Conservation (phyloP, 2,888 invertebrate genomes). For the Euzophera pinguis region DNA sequence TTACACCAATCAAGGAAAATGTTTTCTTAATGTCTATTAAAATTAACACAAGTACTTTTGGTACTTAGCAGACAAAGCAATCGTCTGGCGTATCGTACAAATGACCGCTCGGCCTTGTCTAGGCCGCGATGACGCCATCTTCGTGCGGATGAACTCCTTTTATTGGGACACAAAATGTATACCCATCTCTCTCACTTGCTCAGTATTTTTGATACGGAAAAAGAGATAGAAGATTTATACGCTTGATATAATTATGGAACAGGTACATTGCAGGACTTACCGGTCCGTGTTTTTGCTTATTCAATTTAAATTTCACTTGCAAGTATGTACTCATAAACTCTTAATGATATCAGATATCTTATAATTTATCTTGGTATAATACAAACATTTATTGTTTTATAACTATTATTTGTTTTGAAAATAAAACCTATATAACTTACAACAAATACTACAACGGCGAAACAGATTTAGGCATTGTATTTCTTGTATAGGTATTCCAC, state of each 20-base stretch:
- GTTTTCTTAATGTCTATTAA: not conserved
- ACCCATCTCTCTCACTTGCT: conserved; percentile 45
- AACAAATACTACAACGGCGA: too few relatives aligned
- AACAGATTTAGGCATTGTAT: too few relatives aligned
- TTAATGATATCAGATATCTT: not conserved
- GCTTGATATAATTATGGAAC: conserved; percentile 46
- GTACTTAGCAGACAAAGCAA: conserved; percentile 50
- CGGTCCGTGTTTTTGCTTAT: not conserved
- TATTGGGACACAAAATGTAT: conserved; percentile 61
- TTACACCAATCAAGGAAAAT: too few relatives aligned
- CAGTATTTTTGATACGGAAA: conserved; percentile 29
- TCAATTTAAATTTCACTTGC: not conserved
- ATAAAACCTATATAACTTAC: too few relatives aligned
- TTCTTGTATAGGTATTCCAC: too few relatives aligned
- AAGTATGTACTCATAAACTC: not conserved
- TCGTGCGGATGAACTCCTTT: conserved; percentile 66
- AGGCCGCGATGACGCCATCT: conserved; percentile 78
- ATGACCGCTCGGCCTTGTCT: conserved; percentile 78
- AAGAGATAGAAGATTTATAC: conserved; percentile 28
- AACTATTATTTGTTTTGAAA: too few relatives aligned
- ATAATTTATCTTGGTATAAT: too few relatives aligned
- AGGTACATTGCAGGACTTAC: conserved; percentile 19
- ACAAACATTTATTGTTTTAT: too few relatives aligned
- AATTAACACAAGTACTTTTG: conserved; percentile 26
- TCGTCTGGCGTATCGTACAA: conserved; percentile 69